Percentiles rank a stretch among this genome's conserved stretches.
phyloP scores from a whole-genome alignment of 2,888 invertebrate genomes.

The Ophion obscuratus region DNA sequence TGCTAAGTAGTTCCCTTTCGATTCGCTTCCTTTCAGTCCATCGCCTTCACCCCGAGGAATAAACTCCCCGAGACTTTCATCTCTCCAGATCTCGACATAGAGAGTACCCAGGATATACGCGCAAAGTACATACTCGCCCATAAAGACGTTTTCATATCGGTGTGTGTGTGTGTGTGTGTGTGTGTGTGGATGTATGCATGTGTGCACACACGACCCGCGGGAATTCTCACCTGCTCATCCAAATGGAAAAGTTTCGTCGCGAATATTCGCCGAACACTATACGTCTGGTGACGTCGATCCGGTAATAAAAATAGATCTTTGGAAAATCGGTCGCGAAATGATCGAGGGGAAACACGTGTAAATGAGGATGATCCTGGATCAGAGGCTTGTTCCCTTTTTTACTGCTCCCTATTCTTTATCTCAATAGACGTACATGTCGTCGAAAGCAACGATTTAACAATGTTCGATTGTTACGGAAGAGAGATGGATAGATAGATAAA shows the following conservation, averaged over 20 bases:
- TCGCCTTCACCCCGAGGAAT: constrained; percentile 55
- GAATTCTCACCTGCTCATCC: constrained; percentile 50
- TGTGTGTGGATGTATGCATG: not conserved
- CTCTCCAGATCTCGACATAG: constrained; percentile 19
- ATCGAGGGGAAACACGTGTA: not conserved
- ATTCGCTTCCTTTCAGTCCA: constrained; percentile 65
- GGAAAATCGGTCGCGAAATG: not conserved
- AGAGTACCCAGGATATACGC: constrained; percentile 56
- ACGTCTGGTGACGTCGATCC: not conserved
- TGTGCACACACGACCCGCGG: not conserved
- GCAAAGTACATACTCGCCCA: not conserved
- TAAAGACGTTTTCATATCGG: not conserved
- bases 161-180: not conserved
- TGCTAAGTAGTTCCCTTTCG: constrained; percentile 66
- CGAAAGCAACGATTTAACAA: too few species aligned
- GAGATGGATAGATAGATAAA: too few species aligned
- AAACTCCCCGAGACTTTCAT: constrained; percentile 36
- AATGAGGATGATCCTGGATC: constrained; percentile 1
- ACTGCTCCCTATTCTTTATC: not conserved
- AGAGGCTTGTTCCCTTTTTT: not conserved
- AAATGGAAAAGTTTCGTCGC: constrained; percentile 11
- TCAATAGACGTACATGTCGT: not conserved
- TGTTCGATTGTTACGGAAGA: too few species aligned
- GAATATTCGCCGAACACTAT: not conserved
- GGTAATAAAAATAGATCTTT: not conserved